Evolutionary conservation across 2,113 vertebrate genomes (phyloP).

Genomic region (Planiliza haematocheilus): DNA sequence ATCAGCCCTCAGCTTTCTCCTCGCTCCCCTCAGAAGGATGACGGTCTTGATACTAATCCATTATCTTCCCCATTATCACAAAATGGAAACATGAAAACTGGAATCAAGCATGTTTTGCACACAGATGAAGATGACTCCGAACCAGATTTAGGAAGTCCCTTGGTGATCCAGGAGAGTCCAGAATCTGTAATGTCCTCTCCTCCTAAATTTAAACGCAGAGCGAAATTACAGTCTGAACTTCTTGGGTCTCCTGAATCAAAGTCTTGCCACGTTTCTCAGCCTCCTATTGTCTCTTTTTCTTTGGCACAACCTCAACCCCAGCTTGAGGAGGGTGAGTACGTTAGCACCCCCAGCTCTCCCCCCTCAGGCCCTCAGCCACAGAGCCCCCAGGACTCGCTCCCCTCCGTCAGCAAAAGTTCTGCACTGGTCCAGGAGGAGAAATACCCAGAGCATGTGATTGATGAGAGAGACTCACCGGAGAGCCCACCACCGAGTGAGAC

Average conservation of each 20-base stretch:
- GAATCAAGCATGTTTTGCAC: constrained; percentile 41
- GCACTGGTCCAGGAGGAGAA: constrained; percentile 61
- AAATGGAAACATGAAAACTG: constrained; percentile 48
- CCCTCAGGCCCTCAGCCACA: constrained; percentile 4
- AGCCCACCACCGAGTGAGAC: constrained; percentile 84
- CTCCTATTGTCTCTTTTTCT: constrained; percentile 23
- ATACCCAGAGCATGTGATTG: constrained; percentile 83
- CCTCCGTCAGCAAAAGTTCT: constrained; percentile 30
- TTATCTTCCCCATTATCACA: constrained; percentile 52
- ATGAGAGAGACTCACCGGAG: constrained; percentile 85
- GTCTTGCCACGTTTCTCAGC: constrained; percentile 29
- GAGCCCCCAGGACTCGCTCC: constrained; percentile 7
- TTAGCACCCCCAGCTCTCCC: constrained; percentile 27
- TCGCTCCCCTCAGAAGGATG: constrained; percentile 47
- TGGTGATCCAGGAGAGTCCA: constrained; percentile 85
- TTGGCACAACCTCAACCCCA: constrained; percentile 35
- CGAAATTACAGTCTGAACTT: constrained; percentile 37
- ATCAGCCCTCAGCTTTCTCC: constrained; percentile 41
- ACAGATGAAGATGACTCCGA: constrained; percentile 83
- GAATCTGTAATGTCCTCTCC: constrained; percentile 68
- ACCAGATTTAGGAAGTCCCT: constrained; percentile 80
- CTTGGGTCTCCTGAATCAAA: constrained; percentile 45
- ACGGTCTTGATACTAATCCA: constrained; percentile 18
- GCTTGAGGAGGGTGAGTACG: constrained; percentile 7
- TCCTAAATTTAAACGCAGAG: constrained; percentile 70